Evolutionary conservation across 1,140 invertebrate genomes (phyloP).

Genomic region (Metaphire vulgaris): DNA sequence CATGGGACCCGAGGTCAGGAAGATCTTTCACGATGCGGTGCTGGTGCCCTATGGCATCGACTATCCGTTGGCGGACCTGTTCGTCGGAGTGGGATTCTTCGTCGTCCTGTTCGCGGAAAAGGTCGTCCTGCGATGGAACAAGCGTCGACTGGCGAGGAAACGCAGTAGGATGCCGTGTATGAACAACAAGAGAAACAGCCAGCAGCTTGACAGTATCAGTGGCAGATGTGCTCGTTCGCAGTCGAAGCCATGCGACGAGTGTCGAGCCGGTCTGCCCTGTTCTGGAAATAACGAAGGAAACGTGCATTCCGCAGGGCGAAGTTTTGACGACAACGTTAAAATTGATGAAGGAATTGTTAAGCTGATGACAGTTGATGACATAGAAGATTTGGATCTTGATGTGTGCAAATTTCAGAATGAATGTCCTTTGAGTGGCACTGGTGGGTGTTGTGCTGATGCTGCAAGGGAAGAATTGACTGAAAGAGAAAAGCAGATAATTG

Average conservation of each 20-base stretch:
- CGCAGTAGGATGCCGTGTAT: slow-evolving; percentile 5
- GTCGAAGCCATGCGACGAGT: slow-evolving; percentile 2
- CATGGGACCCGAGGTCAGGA: slow-evolving; percentile 71
- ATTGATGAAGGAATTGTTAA: slow-evolving; percentile 5
- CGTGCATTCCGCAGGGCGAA: background rate
- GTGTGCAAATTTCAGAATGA: background rate
- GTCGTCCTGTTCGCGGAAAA: slow-evolving; percentile 78
- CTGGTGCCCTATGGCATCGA: slow-evolving; percentile 28
- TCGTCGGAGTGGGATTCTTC: slow-evolving; percentile 72
- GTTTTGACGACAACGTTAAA: background rate
- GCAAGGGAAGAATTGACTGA: background rate
- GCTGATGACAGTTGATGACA: background rate
- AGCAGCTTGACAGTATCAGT: background rate
- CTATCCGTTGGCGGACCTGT: slow-evolving; percentile 64
- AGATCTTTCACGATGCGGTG: slow-evolving; percentile 20
- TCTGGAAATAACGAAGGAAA: background rate
- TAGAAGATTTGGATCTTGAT: slow-evolving; percentile 5
- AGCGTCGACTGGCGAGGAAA: slow-evolving; percentile 10
- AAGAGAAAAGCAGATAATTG: slow-evolving; percentile 5
- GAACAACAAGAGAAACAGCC: background rate
- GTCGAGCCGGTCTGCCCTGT: slow-evolving; percentile 8
- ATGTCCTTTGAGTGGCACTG: slow-evolving; percentile 21
- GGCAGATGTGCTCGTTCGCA: background rate
- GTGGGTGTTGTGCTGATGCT: slow-evolving; percentile 16
- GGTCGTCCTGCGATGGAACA: slow-evolving; percentile 54